Conservation (phyloP, 2,797 vertebrate genomes). For the Pangasius krempfi region DNA sequence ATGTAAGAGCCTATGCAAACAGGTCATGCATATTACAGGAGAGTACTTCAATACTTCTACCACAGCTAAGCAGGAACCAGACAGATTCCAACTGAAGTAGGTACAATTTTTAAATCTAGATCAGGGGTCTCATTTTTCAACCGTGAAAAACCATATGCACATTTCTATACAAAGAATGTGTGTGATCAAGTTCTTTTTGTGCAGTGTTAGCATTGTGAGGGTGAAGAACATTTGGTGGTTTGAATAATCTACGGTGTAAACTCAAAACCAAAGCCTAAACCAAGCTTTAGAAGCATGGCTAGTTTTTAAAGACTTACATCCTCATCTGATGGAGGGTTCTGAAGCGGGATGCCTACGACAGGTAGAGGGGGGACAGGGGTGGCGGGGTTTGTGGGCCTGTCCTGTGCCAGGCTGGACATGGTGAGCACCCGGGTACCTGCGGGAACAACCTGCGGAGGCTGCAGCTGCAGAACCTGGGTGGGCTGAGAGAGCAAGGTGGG, state of each 20-base stretch:
- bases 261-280: neutral
- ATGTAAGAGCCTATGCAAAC: neutral
- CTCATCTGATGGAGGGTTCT: slow-evolving; percentile 70
- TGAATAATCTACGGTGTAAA: neutral
- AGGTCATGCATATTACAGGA: neutral
- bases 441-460: slow-evolving; percentile 75
- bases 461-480: slow-evolving; percentile 83
- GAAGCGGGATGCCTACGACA: slow-evolving; percentile 63
- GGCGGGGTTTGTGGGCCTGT: slow-evolving; percentile 63
- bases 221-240: neutral
- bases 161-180: neutral
- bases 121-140: neutral
- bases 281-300: neutral
- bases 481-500: slow-evolving; percentile 82
- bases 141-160: too few relatives aligned
- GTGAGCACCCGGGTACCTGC: slow-evolving; percentile 68
- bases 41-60: neutral
- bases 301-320: slow-evolving; percentile 82
- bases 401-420: slow-evolving; percentile 73
- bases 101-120: neutral
- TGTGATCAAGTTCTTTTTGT: neutral
- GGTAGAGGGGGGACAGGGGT: slow-evolving; percentile 59
- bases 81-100: neutral
- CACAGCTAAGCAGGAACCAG: neutral
- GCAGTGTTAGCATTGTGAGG: neutral